Evolutionary conservation across 2,797 vertebrate species (phyloP), one percentile per base, ranked within the genome.

Genomic region (Chiloscyllium punctatum): DNA sequence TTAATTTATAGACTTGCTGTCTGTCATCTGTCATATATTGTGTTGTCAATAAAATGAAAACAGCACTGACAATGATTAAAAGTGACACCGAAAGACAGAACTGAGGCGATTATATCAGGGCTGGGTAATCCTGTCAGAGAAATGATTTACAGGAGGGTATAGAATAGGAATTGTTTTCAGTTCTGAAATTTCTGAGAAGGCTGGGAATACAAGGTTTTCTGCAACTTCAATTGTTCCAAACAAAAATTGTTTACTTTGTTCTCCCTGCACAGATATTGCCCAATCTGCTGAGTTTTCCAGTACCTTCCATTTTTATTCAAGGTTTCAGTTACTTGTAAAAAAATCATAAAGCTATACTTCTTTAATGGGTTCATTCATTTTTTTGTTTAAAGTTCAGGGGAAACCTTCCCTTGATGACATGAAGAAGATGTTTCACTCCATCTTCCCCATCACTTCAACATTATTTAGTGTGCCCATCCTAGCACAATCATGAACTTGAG

Each of bases 1-100:
- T 94, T 48, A 94, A 94, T 94, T 94, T 71, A 94, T 25, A 94
- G 69, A 27, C 66, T 74, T 21, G 51, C 42, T 72, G 94, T 74
- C 71, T 51, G 69, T 94, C 48, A 74, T 33, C 48, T 94, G 94
- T 94, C 94, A 94, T 53, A 94, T 51, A 48, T 72, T 94, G 71
- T 94, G 68, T 42, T 94, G 71, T 71, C 69, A 74, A 94, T 74
- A 53, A 94, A 94, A 71, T 94, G 94, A 74, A 94, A 72, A 51
- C 71, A 74, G 94, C 69, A 53, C 27, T 23, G 30, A 72, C 27
- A 48, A 16, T 74, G 48, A 95, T 95, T 53, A 53, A 77, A 95
- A 30, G 69, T 74, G 30, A 77, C 30, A 57, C 15, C 2, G n/a
- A 42, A 91, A 69, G 66, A 92, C 66, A 92, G 66, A 68, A 42